Percentiles rank a stretch among this genome's conserved stretches.
Conservation (phyloP, 92 coral and sea anemone genomes). For the Diadumene lineata region DNA sequence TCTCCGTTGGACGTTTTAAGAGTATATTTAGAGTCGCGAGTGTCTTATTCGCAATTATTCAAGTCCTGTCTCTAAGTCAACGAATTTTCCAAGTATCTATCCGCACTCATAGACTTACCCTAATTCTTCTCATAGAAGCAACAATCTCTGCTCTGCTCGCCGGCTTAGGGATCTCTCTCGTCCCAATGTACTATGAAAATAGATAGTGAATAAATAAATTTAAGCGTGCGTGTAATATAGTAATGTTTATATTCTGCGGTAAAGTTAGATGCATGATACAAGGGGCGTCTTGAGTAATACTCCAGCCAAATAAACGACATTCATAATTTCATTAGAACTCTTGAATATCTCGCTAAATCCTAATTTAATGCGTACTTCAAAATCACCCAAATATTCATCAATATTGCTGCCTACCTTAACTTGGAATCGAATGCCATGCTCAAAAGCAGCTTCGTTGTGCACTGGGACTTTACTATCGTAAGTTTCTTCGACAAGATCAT, state of each 20-base stretch:
- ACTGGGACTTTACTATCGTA: slow-evolving; percentile 90
- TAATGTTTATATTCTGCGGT: background rate
- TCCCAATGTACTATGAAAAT: slow-evolving; percentile 77
- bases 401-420: slow-evolving; percentile 74
- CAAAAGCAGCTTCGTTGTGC: slow-evolving; percentile 88
- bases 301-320: background rate
- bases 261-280: background rate
- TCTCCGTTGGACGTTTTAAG: background rate
- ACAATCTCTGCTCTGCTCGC: slow-evolving; percentile 92
- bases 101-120: slow-evolving; percentile 50
- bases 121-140: slow-evolving; percentile 87
- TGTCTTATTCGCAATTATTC: background rate
- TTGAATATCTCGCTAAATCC: background rate
- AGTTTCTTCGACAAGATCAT: slow-evolving; percentile 91
- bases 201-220: background rate
- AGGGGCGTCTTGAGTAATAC: background rate
- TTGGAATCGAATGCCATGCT: slow-evolving; percentile 92
- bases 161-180: slow-evolving; percentile 90
- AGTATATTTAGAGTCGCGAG: background rate
- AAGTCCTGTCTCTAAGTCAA: background rate
- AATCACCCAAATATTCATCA: background rate
- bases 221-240: background rate
- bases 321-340: slow-evolving; percentile 7
- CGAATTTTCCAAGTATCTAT: background rate
- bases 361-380: background rate